Evolutionary conservation across 2,797 vertebrate genomes (phyloP).

Genomic region (Tachyglossus aculeatus): DNA sequence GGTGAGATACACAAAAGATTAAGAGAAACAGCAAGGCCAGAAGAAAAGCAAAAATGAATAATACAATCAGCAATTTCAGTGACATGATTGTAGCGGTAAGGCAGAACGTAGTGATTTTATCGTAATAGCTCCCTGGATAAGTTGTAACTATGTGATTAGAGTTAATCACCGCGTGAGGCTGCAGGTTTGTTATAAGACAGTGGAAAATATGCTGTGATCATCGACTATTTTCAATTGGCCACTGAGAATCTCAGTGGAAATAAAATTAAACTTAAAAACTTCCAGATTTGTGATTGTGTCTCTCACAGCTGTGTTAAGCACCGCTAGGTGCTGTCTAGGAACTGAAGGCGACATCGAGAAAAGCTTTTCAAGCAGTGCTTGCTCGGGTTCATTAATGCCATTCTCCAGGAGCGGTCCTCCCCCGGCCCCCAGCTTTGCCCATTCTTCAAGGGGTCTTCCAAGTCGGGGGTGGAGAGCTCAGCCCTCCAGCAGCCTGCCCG

Average conservation of each 20-base stretch:
- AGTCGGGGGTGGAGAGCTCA: too few species aligned
- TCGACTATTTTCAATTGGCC: background rate
- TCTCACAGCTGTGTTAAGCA: accelerated
- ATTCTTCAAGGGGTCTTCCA: too few species aligned
- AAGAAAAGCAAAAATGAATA: background rate
- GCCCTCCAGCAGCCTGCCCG: too few species aligned
- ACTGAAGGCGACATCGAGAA: too few species aligned
- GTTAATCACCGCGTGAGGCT: background rate
- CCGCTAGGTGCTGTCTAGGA: background rate
- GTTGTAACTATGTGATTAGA: background rate
- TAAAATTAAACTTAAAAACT: background rate
- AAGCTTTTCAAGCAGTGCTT: too few species aligned
- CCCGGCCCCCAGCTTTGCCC: too few species aligned
- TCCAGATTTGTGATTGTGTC: background rate
- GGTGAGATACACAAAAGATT: background rate
- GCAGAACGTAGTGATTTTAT: accelerated
- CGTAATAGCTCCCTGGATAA: accelerated
- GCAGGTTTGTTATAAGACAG: background rate
- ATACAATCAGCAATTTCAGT: background rate
- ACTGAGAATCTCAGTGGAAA: background rate
- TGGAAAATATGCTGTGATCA: background rate
- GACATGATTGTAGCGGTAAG: accelerated
- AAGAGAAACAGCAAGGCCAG: background rate
- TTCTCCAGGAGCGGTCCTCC: too few species aligned
- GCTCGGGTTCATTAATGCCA: too few species aligned